Evolutionary conservation across 2,113 vertebrate species (phyloP), one percentile per base, ranked within the genome.

Genomic region (Apistogramma diplotaenia): DNA sequence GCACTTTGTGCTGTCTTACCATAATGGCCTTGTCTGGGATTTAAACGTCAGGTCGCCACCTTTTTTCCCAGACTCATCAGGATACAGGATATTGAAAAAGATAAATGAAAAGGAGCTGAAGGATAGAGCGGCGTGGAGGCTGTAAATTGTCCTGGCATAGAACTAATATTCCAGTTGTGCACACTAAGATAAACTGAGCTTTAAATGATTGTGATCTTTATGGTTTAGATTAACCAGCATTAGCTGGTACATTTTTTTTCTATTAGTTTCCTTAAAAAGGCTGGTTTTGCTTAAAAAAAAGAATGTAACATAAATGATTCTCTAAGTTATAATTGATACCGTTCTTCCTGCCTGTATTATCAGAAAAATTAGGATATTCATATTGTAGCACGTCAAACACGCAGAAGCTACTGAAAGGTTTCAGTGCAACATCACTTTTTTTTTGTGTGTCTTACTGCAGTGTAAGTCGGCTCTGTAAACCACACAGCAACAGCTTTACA

Each of bases 1-100:
- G 79, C 85, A 86, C 88, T 88, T 89, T 81, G 80, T 49, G 57
- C 88, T 84, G 85, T 93, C 90, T 91, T 84, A 86, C 85, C 67
- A 82, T 92, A 93, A 94, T 93, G 87, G 91, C 90, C 91, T 84
- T 40, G 67, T 77, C 65, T 54, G 87, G 87, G 90, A 91, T 93
- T 94, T 94, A 93, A 93, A 90, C 89, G 49, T 81, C 75, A 83
- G 93, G 92, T 94, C 93, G 93, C 29, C 81, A 79, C 89, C 84
- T 55, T 29, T 81, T 84, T 79, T 65, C 76, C 82, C 79, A 73
- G 74, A 73, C 92, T 91, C 91, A 88, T 91, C 89, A 90, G 89
- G 87, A 87, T 71, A 89, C 89, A 93, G 93, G 93, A 94, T 93
- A 94, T 94, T 94, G 91, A 91, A 92, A 92, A 76, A 76, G 91